Evolutionary conservation across 53 echinoderm and acorn worm species (phyloP), one percentile per base, ranked within the genome.

Genomic region (Antedon mediterranea): DNA sequence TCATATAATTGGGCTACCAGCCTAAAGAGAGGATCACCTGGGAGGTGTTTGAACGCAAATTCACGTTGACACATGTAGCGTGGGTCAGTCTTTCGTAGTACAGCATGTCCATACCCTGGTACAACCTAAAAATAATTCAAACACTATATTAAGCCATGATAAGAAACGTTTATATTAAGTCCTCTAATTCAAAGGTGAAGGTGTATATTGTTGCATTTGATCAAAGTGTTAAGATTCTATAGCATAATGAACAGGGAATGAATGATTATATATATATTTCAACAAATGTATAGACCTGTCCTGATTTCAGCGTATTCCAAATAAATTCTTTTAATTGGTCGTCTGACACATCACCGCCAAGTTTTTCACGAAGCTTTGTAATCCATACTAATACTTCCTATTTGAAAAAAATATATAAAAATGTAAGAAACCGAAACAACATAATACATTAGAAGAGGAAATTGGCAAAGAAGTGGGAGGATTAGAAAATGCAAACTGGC

Each of bases 331-430:
- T 92, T 76, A 98, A 76, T 34, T 84, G 73, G 0, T 86, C 98
- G 86, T 92, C 83, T 29, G 92, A 85, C 28, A 92, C 92, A 11
- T 85, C 90, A 30, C 84, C 92, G 29, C 92, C 90, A 15, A 98
- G 81, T 28, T 84, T 7, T 73, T 93, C 86, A 30, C 85, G 85
- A 11, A 98, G 84, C 44, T 85, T 90, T 5, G 89, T 92, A 28
- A 98, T 72, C 98, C 98, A 98, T 4, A 98, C 88, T 15, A 98
- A 78, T 32, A 98, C 98, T 80, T 98, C 98, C 98, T 97, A 84
- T 6, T n/a, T n/a, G n/a, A n/a, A n/a, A n/a, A n/a, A n/a, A n/a
- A n/a, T n/a, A n/a, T n/a, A n/a, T n/a, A n/a, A n/a, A n/a, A n/a
- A n/a, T n/a, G n/a, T n/a, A n/a, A n/a, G n/a, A n/a, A n/a, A n/a